A percentile compares a stretch with the other conserved stretches of the same genome.
phyloP scores from a whole-genome alignment of 2,113 vertebrate genomes.

The Origma solitaria region DNA sequence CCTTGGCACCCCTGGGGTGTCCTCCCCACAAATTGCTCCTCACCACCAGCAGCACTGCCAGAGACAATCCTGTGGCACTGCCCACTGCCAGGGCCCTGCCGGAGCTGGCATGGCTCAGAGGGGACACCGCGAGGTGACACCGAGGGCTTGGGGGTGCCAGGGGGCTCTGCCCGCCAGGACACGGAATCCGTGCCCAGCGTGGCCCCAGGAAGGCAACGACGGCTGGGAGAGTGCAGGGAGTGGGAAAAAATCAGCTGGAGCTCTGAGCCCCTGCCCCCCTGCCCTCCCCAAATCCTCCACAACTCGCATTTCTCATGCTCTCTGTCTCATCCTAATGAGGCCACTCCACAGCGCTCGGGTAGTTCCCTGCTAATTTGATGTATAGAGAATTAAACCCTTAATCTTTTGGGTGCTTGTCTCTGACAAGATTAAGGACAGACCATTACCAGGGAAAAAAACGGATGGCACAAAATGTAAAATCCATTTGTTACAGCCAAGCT shows the following conservation, averaged over 20 bases:
- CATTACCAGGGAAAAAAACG: background rate
- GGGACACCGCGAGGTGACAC: too few relatives aligned
- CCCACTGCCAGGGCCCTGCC: too few relatives aligned
- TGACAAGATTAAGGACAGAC: background rate
- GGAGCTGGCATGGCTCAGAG: too few relatives aligned
- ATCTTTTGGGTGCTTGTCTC: background rate
- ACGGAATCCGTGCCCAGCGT: background rate
- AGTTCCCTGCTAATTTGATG: background rate
- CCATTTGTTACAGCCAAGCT: background rate
- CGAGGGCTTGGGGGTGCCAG: background rate
- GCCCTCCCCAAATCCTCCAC: background rate
- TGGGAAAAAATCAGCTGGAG: background rate
- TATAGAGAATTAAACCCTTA: background rate
- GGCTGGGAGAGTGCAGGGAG: background rate
- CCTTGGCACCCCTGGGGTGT: background rate
- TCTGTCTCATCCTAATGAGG: background rate
- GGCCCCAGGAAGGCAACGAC: background rate
- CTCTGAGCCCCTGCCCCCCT: background rate
- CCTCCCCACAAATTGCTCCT: too few relatives aligned
- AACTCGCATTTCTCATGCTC: background rate
- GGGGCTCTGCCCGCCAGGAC: background rate
- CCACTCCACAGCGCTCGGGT: background rate
- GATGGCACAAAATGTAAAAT: background rate
- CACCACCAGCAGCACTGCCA: too few relatives aligned
- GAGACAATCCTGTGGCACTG: too few relatives aligned